Base-by-base conservation (phyloP, 2,113 vertebrate species). In the Stegastes partitus region DNA sequence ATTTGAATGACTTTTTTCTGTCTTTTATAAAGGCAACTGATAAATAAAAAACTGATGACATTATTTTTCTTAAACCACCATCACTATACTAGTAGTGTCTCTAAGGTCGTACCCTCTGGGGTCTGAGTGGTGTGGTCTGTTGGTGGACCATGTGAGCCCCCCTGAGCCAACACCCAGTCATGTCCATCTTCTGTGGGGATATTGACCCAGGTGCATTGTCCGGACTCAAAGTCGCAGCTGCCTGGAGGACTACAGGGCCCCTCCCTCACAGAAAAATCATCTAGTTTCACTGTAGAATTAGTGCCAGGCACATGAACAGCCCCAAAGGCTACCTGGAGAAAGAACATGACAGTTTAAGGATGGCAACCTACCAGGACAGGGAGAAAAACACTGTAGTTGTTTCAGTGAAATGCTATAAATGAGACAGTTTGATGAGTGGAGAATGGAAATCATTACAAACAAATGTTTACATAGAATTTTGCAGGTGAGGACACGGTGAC, bases 211-310 rank as follows among this genome's bases (percentile, higher is more conserved):
- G 83, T 92, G 75, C 94, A 94, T 25, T 64, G 82, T 25, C 92
- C 92, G 0, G 92, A 91, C 77, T 95, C 94, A 89, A 95, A 95
- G 87, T 94, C 93, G 85, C 94, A 95, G 83, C 82, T 93, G 56
- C 85, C 93, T 19, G 70, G 49, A 37, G 87, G 82, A 74, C 47
- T 42, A 69, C 94, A 95, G 15, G 86, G 83, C 49, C 91, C 90
- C 0, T 34, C 63, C 21, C 63, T 91, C 64, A 92, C 9, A 34
- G 92, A 94, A 54, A 94, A 70, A 55, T 95, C 94, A 79, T 95
- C 95, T 11, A 94, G 72, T 57, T 88, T 85, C 44, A 90, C 86
- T 3, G 86, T 51, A 23, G 82, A 75, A n/a, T 49, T 79, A 0
- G 50, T 23, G 37, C 42, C 85, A 11, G 85, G 56, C 16, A 68